These are phyloP conservation scores for Hypomecis punctinalis DNA, from an alignment of 2,888 invertebrate species.

Conservation along the genomic window DNA sequence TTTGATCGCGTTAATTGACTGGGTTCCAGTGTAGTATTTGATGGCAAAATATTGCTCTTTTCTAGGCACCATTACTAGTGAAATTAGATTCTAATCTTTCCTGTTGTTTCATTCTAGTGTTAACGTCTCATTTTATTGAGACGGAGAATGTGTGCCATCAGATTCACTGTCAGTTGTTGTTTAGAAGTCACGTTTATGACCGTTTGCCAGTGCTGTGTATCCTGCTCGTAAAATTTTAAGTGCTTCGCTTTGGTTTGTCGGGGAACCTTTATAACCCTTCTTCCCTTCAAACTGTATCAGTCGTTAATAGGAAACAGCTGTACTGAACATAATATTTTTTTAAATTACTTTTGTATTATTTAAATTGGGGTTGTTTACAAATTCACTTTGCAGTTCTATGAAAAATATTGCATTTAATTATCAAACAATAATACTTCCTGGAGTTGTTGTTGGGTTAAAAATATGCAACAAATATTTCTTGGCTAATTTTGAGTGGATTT, in stretches of 20 bases:
- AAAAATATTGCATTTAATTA: too few species aligned
- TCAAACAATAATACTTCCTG: too few species aligned
- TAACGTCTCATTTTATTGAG: conserved; percentile 2
- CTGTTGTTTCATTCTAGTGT: neutral
- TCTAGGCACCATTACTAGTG: neutral
- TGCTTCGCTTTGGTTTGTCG: conserved; percentile 51
- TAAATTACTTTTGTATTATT: too few species aligned
- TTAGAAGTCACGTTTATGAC: conserved; percentile 41
- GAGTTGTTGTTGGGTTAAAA: too few species aligned
- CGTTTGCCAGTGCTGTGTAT: conserved; percentile 45
- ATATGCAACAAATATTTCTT: too few species aligned
- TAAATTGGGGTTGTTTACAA: too few species aligned
- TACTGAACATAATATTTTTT: neutral
- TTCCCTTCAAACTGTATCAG: conserved; percentile 25
- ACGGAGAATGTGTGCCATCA: conserved; percentile 29
- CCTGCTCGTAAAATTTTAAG: conserved; percentile 58
- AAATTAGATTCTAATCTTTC: neutral
- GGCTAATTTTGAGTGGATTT: too few species aligned
- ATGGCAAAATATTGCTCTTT: too few species aligned
- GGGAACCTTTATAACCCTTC: conserved; percentile 43
- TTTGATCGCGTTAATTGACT: too few species aligned
- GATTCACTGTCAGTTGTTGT: conserved; percentile 30
- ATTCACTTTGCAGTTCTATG: too few species aligned
- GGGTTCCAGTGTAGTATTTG: too few species aligned
- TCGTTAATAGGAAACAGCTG: conserved; percentile 30